These are phyloP conservation scores for Carlito syrichta DNA, from an alignment of 2,113 vertebrate genomes.

Conservation along the genomic window DNA sequence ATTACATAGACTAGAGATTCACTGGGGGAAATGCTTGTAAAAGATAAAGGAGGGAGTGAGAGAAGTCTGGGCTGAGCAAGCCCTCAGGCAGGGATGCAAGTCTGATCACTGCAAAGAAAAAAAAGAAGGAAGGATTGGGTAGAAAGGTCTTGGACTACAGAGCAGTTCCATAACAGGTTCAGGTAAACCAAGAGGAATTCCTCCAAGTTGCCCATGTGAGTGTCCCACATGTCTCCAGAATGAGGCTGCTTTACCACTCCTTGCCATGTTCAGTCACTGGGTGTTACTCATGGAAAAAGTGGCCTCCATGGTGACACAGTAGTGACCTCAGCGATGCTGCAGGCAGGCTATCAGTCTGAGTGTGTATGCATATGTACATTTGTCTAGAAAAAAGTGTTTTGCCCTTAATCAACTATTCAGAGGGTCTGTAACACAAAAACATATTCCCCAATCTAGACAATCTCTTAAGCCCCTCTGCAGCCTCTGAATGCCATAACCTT, in stretches of 20 bases:
- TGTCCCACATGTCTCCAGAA: too few relatives aligned
- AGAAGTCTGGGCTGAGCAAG: neutral
- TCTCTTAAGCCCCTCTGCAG: neutral
- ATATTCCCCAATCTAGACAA: neutral
- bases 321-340: fast-evolving
- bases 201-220: neutral
- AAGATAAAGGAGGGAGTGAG: neutral
- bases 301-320: too few relatives aligned
- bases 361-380: neutral
- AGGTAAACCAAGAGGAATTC: neutral
- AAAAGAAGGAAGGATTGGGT: neutral
- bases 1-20: neutral
- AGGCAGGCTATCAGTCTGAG: neutral
- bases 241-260: neutral
- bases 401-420: neutral
- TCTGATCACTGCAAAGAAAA: neutral
- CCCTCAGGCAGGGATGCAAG: neutral
- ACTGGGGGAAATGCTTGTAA: neutral
- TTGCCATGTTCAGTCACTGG: neutral
- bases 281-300: neutral
- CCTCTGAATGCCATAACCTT: neutral
- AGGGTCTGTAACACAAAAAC: neutral
- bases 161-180: neutral
- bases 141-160: neutral
- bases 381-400: neutral